Base-by-base conservation (phyloP, 2,888 invertebrate species). In the Boloria selene region DNA sequence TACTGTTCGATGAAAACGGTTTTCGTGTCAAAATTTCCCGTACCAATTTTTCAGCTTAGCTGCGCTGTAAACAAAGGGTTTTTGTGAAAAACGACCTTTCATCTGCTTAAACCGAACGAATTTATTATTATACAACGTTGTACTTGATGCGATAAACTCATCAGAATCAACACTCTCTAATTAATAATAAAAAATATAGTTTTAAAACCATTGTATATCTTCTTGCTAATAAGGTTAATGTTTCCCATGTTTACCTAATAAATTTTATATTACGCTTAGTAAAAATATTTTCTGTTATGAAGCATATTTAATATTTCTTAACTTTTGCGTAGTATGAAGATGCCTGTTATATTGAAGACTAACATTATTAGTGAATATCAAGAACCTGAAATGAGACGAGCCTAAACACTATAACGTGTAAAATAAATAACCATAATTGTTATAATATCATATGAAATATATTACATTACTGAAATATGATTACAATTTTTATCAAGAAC, bases 51-150 rank as follows among this genome's bases (percentile, higher is more conserved):
- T 71, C 71, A 73, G 71, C 70, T 73, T 71, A 72, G 72, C 70
- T 71, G 72, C 71, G 72, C 65, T 68, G 71, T 71, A 70, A 74
- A 74, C 71, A 74, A 74, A 73, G 69, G 71, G 73, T 69, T 73
- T 71, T 68, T 63, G 68, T 74, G 73, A 74, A 73, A 72, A 74
- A 74, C 71, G 72, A 72, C 72, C 74, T 72, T 74, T 71, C 74
- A 74, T 73, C 72, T 74, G 71, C 69, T 74, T 73, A 70, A 74
- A 71, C 72, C 67, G 67, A 72, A 72, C 70, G 68, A n/a, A 74
- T 74, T 73, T 74, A 71, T 74, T 74, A 73, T 70, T 71, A 64
- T 62, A 70, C 69, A 58, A 53, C 58, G 61, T 50, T 64, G 56
- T 68, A 65, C 58, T 66, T 68, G 49, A 31, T 47, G 18, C n/a